Evolutionary conservation across 2,888 invertebrate species (phyloP).

Genomic region (Phorcus lineatus): DNA sequence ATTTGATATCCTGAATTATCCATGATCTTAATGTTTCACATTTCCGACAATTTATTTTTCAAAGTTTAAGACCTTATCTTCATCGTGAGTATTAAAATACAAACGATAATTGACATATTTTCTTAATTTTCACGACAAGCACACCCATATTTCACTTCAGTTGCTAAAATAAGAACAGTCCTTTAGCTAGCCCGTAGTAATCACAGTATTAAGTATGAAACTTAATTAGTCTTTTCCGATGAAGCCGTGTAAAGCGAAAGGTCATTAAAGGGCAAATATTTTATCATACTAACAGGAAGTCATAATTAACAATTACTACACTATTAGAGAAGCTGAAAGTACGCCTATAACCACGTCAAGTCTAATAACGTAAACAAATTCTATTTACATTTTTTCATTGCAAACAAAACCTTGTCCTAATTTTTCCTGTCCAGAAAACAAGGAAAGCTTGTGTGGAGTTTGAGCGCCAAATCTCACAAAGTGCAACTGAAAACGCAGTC

Average conservation of each 20-base stretch:
- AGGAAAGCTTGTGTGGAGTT: neutral
- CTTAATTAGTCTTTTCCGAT: neutral
- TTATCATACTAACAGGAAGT: neutral
- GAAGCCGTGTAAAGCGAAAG: neutral
- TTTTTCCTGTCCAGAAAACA: neutral
- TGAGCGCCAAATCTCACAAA: neutral
- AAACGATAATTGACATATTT: too few relatives aligned
- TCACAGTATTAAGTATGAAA: neutral
- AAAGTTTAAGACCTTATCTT: too few relatives aligned
- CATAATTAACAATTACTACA: conserved; percentile 6
- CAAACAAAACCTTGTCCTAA: too few relatives aligned
- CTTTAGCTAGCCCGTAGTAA: neutral
- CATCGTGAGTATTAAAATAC: too few relatives aligned
- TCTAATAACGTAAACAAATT: neutral
- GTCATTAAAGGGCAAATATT: conserved; percentile 6
- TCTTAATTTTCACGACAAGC: too few relatives aligned
- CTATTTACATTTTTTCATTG: neutral
- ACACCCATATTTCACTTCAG: too few relatives aligned
- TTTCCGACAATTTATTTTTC: too few relatives aligned
- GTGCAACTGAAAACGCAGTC: conserved; percentile 10
- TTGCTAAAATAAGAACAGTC: neutral
- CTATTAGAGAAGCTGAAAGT: neutral
- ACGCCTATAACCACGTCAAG: neutral
- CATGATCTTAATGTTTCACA: too few relatives aligned
- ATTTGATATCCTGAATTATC: too few relatives aligned